phyloP scores from a whole-genome alignment of 1,140 invertebrate species.

The Drosophila sulfurigaster region DNA sequence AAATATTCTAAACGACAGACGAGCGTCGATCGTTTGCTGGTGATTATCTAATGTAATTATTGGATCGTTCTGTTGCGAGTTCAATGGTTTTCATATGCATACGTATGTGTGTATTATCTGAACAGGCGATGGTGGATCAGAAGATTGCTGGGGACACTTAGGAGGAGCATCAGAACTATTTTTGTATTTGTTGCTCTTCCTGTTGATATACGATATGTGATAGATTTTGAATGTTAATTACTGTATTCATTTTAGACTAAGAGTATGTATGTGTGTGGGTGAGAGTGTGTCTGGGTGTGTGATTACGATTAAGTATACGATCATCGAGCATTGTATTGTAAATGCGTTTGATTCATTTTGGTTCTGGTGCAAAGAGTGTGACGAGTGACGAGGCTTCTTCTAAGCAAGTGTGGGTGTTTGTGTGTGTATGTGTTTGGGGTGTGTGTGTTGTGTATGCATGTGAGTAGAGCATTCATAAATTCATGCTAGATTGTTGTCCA shows the following conservation, averaged over 20 bases:
- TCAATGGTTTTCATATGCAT: not conserved
- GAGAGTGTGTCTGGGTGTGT: conserved; percentile 16
- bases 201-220: conserved; percentile 51
- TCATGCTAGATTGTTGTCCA: conserved; percentile 26
- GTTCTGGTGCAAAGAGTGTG: conserved; percentile 23
- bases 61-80: not conserved
- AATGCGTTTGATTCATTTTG: conserved; percentile 1
- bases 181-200: conserved; percentile 5
- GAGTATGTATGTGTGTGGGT: conserved; percentile 1
- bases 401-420: not conserved
- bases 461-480: conserved; percentile 27
- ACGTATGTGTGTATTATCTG: no score
- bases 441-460: not conserved
- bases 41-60: conserved; percentile 10
- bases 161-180: conserved; percentile 17
- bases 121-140: conserved; percentile 15
- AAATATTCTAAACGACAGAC: conserved; percentile 13
- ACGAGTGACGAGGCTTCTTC: not conserved
- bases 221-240: conserved; percentile 33
- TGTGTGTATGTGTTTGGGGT: conserved; percentile 2
- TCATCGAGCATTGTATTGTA: conserved; percentile 13
- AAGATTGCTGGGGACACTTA: conserved; percentile 15
- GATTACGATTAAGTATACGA: conserved; percentile 18
- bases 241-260: conserved; percentile 10
- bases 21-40: not conserved